phyloP scores from a whole-genome alignment of 2,797 vertebrate genomes.

The Percopsis omiscomaycus region DNA sequence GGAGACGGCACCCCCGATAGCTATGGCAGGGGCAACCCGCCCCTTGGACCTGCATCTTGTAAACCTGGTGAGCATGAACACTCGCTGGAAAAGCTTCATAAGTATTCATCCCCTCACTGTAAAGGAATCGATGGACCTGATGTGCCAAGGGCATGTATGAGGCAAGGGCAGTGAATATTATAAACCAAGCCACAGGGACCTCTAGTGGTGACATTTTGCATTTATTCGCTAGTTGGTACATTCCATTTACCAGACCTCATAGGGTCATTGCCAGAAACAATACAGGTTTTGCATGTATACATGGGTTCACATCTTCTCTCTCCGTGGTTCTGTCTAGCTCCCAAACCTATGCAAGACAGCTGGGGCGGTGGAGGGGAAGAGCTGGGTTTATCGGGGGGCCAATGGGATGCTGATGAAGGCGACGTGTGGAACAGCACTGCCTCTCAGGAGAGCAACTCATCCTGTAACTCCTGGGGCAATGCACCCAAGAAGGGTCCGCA shows the following conservation, averaged over 20 bases:
- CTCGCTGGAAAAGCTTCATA: neutral
- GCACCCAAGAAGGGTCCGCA: constrained; percentile 84
- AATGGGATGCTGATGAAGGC: constrained; percentile 89
- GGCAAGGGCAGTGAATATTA: neutral
- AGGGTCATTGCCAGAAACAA: neutral
- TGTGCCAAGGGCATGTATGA: constrained; percentile 41
- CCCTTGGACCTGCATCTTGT: constrained; percentile 82
- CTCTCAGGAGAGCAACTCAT: constrained; percentile 88
- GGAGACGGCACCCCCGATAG: constrained; percentile 80
- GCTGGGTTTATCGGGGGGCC: constrained; percentile 77
- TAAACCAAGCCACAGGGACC: constrained; percentile 54
- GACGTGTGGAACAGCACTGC: constrained; percentile 94
- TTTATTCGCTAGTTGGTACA: neutral
- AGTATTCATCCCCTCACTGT: neutral
- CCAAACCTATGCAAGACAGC: constrained; percentile 98
- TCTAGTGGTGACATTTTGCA: constrained; percentile 52
- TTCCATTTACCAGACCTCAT: neutral
- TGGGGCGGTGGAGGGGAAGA: constrained; percentile 89
- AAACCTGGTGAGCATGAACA: constrained; percentile 84
- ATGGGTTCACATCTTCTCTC: constrained; percentile 6
- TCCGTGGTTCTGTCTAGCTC: constrained; percentile 73
- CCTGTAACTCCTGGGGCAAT: constrained; percentile 78
- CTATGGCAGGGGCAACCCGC: constrained; percentile 82
- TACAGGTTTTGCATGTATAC: neutral
- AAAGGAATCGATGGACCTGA: constrained; percentile 10